Evolutionary conservation across 92 coral and sea anemone species (phyloP), one percentile per base, ranked within the genome.

Genomic region (Nematostella vectensis): DNA sequence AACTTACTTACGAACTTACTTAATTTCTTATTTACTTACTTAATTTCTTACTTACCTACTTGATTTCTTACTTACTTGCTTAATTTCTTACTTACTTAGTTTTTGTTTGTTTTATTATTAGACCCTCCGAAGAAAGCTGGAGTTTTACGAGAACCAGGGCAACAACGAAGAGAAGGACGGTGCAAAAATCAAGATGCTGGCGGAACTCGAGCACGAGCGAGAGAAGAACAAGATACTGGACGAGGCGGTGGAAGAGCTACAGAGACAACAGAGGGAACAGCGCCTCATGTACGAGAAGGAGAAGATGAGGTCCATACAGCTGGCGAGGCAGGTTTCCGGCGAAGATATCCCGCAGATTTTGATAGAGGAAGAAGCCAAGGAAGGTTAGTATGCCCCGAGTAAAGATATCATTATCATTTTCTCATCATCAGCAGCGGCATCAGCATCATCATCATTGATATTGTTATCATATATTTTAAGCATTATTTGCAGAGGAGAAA

Each of bases 241-340:
- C 48, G 72, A 75, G 29, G 87, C 77, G 53, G 61, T 79, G 9
- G 80, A 52, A 4, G 77, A 58, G 51, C 54, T 57, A 44, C 78
- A 62, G 33, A 40, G 61, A 26, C 75, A 58, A 31, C 66, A 51
- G 43, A 58, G 50, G 48, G 66, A 79, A 12, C 68, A 79, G 19
- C 66, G 76, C 27, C 58, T 60, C 45, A 57, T 69, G 68, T 59
- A 63, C 31, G 75, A 67, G 28, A 57, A 68, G 39, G 80, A 72
- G 54, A 73, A 70, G 25, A 67, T 62, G 53, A 66, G 87, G 38
- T 45, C 79, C 13, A 72, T 56, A 30, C 71, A 58, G 13, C 59
- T 72, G 33, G 79, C 63, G 60, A 55, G 71, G 47, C 71, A 59
- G 44, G 8, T 72, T 9, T 56, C 65, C 33, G 79, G 71, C 17